Evolutionary conservation across 2,113 vertebrate species (phyloP), one percentile per base, ranked within the genome.

Genomic region (Ramphastos sulfuratus): DNA sequence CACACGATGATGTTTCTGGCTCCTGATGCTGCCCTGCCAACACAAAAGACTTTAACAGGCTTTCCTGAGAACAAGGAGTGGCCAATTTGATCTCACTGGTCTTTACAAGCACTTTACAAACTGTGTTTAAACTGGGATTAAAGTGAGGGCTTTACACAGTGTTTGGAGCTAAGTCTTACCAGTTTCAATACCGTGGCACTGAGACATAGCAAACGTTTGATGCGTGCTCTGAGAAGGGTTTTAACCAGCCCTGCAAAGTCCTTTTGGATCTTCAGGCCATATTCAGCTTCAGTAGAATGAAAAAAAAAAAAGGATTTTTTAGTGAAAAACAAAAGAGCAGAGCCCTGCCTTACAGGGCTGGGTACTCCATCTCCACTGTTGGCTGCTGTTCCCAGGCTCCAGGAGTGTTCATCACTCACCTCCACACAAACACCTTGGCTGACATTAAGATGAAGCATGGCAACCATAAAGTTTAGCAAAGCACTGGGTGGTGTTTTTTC

Each of bases 401-500:
- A 33, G 74, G 19, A 56, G 77, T 2, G 0, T 15, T 79, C 92
- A 91, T 96, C 84, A 96, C 88, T 95, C 93, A 94, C 69, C 91
- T 83, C 88, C 90, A 70, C 79, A 15, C 93, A 91, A 95, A 97
- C 63, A 91, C 82, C 77, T 94, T 69, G 74, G 42, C 89, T 83
- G 71, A 88, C 89, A 95, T 92, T 76, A 95, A 96, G 84, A 95
- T 85, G 92, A 95, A 96, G 82, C 76, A 96, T 1, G 73, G 89
- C 89, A 37, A 46, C 89, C 59, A 42, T 77, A 85, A 90, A 94
- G 93, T 92, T 92, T 92, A 90, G 89, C 37, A 1, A 33, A 91
- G 85, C 70, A 25, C 65, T 20, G 35, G 33, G 11, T 42, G n/a
- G 12, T 9, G 66, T 42, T 31, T 28, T 8, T 35, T 59, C 42